phyloP scores from a whole-genome alignment of 2,888 invertebrate species.

The Apodemia zela region DNA sequence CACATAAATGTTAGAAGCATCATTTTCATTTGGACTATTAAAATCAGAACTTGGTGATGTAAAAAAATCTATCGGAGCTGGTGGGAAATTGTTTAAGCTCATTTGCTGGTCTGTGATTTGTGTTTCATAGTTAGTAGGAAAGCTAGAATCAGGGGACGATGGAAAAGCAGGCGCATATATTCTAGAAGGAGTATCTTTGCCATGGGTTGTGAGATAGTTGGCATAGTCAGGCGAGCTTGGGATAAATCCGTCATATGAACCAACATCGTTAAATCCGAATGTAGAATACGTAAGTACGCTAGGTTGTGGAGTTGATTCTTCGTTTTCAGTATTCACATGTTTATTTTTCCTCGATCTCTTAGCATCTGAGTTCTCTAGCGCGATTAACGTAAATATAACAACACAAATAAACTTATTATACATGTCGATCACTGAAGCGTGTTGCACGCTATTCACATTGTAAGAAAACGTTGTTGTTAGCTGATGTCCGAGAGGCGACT shows the following conservation, averaged over 20 bases:
- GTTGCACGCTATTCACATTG: conserved; percentile 56
- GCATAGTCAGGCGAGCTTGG: conserved; percentile 68
- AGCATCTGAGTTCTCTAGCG: conserved; percentile 43
- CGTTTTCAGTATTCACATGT: conserved; percentile 47
- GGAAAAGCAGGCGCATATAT: conserved; percentile 67
- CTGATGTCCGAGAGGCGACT: conserved; percentile 61
- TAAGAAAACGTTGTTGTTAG: conserved; percentile 56
- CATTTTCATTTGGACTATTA: conserved; percentile 42
- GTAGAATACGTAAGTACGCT: conserved; percentile 70
- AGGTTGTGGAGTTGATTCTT: conserved; percentile 57
- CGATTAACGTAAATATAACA: conserved; percentile 46
- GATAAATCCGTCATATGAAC: conserved; percentile 62
- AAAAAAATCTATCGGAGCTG: conserved; percentile 47
- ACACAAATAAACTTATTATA: conserved; percentile 49
- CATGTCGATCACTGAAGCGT: conserved; percentile 55
- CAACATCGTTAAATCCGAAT: conserved; percentile 70
- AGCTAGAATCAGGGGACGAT: conserved; percentile 54
- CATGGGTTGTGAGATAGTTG: conserved; percentile 45
- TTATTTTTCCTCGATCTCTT: conserved; percentile 57
- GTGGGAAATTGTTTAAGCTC: conserved; percentile 51
- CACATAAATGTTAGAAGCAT: conserved; percentile 37
- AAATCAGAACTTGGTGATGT: conserved; percentile 46
- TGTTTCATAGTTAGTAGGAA: conserved; percentile 45
- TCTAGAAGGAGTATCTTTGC: conserved; percentile 56
- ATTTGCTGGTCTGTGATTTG: conserved; percentile 47